Conservation (phyloP, 2,888 invertebrate species). For the Nineta flava region DNA sequence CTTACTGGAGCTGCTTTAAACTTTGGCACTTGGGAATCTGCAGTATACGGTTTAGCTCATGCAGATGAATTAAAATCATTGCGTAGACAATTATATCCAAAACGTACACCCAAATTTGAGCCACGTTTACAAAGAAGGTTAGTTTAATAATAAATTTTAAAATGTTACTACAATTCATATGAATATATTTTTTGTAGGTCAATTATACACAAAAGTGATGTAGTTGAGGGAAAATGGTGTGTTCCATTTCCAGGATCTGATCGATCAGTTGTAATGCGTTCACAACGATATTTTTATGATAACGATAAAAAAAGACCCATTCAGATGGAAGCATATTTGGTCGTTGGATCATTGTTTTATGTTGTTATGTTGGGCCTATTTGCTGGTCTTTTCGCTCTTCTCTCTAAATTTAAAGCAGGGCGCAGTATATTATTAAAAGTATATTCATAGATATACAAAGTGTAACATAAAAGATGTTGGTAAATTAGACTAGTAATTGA, state of each 20-base stretch:
- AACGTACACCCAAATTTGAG: slow-evolving; percentile 40
- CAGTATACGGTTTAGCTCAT: slow-evolving; percentile 59
- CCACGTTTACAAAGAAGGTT: slow-evolving; percentile 41
- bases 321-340: slow-evolving; percentile 57
- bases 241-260: slow-evolving; percentile 74
- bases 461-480: no score
- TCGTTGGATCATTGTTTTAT: slow-evolving; percentile 30
- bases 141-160: slow-evolving; percentile 7
- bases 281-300: slow-evolving; percentile 61
- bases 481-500: no score
- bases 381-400: slow-evolving; percentile 40
- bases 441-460: slow-evolving; percentile 11
- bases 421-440: slow-evolving; percentile 47
- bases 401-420: slow-evolving; percentile 45
- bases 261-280: slow-evolving; percentile 61
- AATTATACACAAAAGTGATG: slow-evolving; percentile 32
- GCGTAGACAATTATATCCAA: slow-evolving; percentile 49
- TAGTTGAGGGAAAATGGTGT: slow-evolving; percentile 36
- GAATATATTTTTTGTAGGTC: slow-evolving; percentile 23
- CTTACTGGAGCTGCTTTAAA: slow-evolving; percentile 41
- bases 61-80: slow-evolving; percentile 43
- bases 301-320: slow-evolving; percentile 52
- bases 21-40: slow-evolving; percentile 82
- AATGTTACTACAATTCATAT: slow-evolving; percentile 12
- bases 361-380: slow-evolving; percentile 35